Conservation (phyloP, 1,140 invertebrate species). For the Trachymyrmex cornetzi region DNA sequence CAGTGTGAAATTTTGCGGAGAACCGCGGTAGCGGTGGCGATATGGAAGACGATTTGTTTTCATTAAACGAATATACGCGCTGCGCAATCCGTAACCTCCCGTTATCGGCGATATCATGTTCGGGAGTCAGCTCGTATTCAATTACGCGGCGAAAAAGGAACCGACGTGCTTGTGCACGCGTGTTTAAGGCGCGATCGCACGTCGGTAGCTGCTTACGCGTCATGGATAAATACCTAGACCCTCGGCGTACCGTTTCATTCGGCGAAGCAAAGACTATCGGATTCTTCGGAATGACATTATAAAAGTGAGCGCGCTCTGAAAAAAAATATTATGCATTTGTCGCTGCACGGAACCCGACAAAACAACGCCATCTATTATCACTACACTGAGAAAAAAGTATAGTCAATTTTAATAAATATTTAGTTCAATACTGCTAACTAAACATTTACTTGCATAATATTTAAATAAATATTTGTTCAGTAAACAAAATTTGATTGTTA, state of each 20-base stretch:
- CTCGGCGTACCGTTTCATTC: slow-evolving; percentile 56
- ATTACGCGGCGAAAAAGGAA: slow-evolving; percentile 65
- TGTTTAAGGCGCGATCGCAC: slow-evolving; percentile 54
- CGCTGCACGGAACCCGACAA: slow-evolving; percentile 9
- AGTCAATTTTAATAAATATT: no score
- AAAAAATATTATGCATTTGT: slow-evolving; percentile 44
- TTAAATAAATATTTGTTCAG: no score
- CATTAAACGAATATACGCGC: slow-evolving; percentile 60
- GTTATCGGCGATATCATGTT: slow-evolving; percentile 62
- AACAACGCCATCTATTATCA: slow-evolving; percentile 36
- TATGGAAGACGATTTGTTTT: slow-evolving; percentile 59
- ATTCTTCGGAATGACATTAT: slow-evolving; percentile 54
- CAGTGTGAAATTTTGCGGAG: slow-evolving; percentile 35
- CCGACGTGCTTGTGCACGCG: slow-evolving; percentile 47
- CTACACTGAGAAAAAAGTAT: no score
- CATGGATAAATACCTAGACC: slow-evolving; percentile 49
- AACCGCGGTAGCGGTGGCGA: background rate
- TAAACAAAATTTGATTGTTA: no score
- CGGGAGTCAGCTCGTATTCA: slow-evolving; percentile 61
- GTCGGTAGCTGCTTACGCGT: slow-evolving; percentile 20
- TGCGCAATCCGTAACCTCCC: slow-evolving; percentile 57
- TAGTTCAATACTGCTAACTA: no score
- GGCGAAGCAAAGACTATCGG: slow-evolving; percentile 54
- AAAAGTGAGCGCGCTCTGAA: slow-evolving; percentile 43
- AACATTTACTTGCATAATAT: no score